Base-by-base conservation (phyloP, 2,113 vertebrate genomes). In the Chloropsis hardwickii region DNA sequence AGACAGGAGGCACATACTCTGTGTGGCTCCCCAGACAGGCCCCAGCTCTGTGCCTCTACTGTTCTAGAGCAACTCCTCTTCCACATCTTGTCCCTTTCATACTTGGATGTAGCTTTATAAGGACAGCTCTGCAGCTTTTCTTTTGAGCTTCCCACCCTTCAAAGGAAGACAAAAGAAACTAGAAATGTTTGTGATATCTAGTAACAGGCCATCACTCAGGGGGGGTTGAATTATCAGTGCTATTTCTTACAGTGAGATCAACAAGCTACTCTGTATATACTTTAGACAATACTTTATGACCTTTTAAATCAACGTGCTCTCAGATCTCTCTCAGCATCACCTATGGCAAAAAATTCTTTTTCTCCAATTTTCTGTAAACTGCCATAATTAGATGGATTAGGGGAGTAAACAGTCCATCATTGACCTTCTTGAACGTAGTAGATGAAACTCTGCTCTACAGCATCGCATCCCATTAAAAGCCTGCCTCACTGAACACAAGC, bases 311-410 rank as follows among this genome's bases (percentile, higher is more conserved):
- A 92, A 77, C 28, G 8, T 3, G 37, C 27, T 83, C 90, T 90
- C 80, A 95, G 82, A 87, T 72, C 57, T 77, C 86, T 40, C 72
- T 60, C 48, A 93, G 82, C 22, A 47, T 81, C 62, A 90, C 70
- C 86, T 92, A 64, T 1, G 3, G 79, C 80, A 89, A 54, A 54
- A 65, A 95, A 57, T 81, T 74, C 51, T 88, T 96, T 95, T 79
- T 80, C 76, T 94, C 45, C 73, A 48, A 10, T 88, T 94, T 94
- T 95, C 82, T 86, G 51, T 90, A 84, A 95, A 15, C 24, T 53
- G 53, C 31, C 67, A 94, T 95, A 95, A 94, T 97, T 95, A 95
- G 88, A 95, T 88, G 88, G 87, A 95, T 97, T 88, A 95, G 60
- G 48, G 80, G 82, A 79, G 81, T 90, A 94, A 96, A 90, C 86